Conservation (phyloP, 2,113 vertebrate species). For the Thamnaconus septentrionalis region DNA sequence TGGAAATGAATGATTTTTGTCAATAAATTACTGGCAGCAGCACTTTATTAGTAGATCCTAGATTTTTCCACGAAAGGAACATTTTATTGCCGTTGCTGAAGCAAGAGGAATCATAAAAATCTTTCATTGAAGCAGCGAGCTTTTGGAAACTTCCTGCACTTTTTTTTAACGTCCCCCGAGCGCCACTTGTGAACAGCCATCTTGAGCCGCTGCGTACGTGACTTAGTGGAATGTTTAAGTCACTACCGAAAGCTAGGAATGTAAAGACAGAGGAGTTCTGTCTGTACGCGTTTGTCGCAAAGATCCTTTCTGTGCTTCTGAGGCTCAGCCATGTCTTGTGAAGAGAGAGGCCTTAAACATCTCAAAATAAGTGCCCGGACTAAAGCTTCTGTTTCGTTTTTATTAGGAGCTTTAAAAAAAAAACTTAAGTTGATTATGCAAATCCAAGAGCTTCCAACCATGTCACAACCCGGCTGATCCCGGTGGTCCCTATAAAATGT, state of each 20-base stretch:
- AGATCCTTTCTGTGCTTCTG: background rate
- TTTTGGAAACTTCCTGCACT: background rate
- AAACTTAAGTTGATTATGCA: too few species aligned
- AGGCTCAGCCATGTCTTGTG: background rate
- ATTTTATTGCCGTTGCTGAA: slow-evolving; percentile 3
- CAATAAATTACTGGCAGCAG: background rate
- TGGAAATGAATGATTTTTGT: too few species aligned
- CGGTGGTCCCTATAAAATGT: background rate
- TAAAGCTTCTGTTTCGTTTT: too few species aligned
- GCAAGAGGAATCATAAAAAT: background rate
- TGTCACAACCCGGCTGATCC: background rate
- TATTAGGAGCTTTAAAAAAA: too few species aligned
- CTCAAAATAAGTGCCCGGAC: too few species aligned
- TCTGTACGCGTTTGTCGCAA: slow-evolving; percentile 20
- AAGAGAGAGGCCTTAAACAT: too few species aligned
- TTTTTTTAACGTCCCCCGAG: too few species aligned
- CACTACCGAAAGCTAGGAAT: slow-evolving; percentile 24
- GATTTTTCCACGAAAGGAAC: background rate
- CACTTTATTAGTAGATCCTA: background rate
- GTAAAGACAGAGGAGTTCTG: slow-evolving; percentile 8
- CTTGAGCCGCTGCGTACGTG: too few species aligned
- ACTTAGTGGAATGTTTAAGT: background rate
- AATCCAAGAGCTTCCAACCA: background rate
- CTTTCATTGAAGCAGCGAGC: background rate
- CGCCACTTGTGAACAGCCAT: too few species aligned